phyloP scores from a whole-genome alignment of 1,140 invertebrate genomes.

The Ceratoteleas bidentatus region DNA sequence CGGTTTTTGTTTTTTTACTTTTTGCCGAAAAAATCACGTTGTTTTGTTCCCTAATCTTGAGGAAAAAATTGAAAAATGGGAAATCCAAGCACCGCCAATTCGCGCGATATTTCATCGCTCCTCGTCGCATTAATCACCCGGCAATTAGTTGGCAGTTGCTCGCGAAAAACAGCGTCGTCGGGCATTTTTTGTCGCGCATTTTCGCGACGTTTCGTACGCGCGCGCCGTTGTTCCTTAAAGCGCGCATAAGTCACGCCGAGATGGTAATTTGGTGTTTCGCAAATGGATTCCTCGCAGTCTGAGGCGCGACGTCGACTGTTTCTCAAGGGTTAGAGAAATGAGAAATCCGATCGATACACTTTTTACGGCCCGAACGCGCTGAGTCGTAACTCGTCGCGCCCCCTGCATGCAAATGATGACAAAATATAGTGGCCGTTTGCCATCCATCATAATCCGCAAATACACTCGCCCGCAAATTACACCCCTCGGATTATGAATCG shows the following conservation, averaged over 20 bases:
- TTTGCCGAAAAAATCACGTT: too few species aligned
- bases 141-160: conserved; percentile 44
- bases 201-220: conserved; percentile 33
- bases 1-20: too few species aligned
- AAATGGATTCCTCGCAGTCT: conserved; percentile 67
- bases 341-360: conserved; percentile 62
- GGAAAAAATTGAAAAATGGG: neutral
- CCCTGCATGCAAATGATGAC: conserved; percentile 69
- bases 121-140: conserved; percentile 10
- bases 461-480: conserved; percentile 46
- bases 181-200: conserved; percentile 42
- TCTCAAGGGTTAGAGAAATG: conserved; percentile 54
- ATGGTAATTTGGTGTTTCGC: conserved; percentile 69
- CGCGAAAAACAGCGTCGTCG: conserved; percentile 32
- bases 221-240: conserved; percentile 42
- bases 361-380: conserved; percentile 46
- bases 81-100: neutral
- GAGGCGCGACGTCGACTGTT: conserved; percentile 39
- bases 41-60: too few species aligned
- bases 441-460: conserved; percentile 53
- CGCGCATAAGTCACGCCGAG: conserved; percentile 54
- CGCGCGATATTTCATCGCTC: conserved; percentile 2
- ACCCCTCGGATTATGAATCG: conserved; percentile 39
- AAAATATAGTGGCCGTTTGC: conserved; percentile 63
- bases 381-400: conserved; percentile 49